Percentiles rank a stretch among this genome's conserved stretches.
These are phyloP conservation scores for Globicephala melas DNA, from an alignment of 2,113 vertebrate genomes.

Conservation along the genomic window DNA sequence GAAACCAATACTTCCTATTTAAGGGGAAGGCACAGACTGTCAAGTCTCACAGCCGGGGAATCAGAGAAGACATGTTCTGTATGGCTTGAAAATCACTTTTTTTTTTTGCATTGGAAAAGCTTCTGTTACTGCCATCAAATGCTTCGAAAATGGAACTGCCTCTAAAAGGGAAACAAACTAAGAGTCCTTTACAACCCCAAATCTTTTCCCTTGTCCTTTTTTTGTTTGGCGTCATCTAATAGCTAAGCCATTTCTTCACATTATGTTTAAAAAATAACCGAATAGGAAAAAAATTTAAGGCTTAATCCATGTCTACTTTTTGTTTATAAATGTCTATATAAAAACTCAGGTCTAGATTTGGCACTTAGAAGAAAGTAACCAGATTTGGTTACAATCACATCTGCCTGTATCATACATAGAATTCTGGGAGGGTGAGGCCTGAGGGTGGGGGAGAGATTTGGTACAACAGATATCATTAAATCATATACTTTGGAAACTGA, in stretches of 20 bases:
- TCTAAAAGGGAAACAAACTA: slow-evolving; percentile 29
- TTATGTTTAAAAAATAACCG: neutral
- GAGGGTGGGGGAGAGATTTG: neutral
- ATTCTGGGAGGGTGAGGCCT: neutral
- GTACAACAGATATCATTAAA: neutral
- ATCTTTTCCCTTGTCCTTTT: neutral
- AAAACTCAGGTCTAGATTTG: neutral
- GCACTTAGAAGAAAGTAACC: neutral
- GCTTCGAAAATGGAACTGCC: neutral
- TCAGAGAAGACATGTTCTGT: neutral
- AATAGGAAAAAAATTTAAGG: neutral
- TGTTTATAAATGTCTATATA: neutral
- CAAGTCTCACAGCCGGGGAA: neutral
- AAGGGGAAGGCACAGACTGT: neutral
- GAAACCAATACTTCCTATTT: neutral
- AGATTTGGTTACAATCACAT: slow-evolving; percentile 25
- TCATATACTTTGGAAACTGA: neutral
- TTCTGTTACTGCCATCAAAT: slow-evolving; percentile 5
- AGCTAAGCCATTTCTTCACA: neutral
- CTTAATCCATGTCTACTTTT: neutral
- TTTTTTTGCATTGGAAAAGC: neutral
- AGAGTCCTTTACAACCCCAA: neutral
- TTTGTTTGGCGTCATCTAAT: neutral
- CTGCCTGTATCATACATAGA: neutral
- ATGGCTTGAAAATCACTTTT: neutral